phyloP scores from a whole-genome alignment of 92 coral and sea anemone species.

The Chrysogorgia sp. region DNA sequence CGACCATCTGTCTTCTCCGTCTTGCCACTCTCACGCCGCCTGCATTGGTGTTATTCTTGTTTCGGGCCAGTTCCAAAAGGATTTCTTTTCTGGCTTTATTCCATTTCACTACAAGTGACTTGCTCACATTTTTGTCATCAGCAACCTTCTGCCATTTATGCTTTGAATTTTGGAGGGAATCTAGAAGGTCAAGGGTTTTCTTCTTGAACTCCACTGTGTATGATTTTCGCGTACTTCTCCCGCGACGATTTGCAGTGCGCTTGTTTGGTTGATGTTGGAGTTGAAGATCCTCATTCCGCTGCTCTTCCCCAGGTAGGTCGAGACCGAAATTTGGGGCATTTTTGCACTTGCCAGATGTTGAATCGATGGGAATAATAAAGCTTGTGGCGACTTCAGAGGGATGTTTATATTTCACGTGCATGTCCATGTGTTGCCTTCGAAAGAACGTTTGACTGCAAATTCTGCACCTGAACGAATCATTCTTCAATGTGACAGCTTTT shows the following conservation, averaged over 20 bases:
- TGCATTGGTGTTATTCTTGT: conserved; percentile 58
- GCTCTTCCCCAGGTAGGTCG: too few relatives aligned
- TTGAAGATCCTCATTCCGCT: too few relatives aligned
- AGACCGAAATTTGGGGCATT: not conserved
- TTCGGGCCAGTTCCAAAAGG: conserved; percentile 45
- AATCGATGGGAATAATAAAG: not conserved
- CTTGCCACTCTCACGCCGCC: conserved; percentile 51
- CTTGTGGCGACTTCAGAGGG: too few relatives aligned
- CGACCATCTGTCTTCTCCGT: conserved; percentile 44
- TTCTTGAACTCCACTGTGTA: conserved; percentile 65
- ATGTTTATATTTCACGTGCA: conserved; percentile 49
- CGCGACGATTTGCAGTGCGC: not conserved
- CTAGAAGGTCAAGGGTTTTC: conserved; percentile 60
- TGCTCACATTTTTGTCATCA: conserved; percentile 59
- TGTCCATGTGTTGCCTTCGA: conserved; percentile 25
- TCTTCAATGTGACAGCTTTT: conserved; percentile 49
- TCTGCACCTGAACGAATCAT: conserved; percentile 36
- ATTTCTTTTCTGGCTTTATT: conserved; percentile 55
- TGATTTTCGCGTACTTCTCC: conserved; percentile 60
- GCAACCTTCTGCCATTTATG: conserved; percentile 62
- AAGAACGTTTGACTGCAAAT: conserved; percentile 25
- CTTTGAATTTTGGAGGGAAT: conserved; percentile 40
- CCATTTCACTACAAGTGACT: conserved; percentile 68
- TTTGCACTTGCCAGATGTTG: not conserved
- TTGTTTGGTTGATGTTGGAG: not conserved